Conservation (phyloP, 1,140 invertebrate species). For the Brachystomella parvula region DNA sequence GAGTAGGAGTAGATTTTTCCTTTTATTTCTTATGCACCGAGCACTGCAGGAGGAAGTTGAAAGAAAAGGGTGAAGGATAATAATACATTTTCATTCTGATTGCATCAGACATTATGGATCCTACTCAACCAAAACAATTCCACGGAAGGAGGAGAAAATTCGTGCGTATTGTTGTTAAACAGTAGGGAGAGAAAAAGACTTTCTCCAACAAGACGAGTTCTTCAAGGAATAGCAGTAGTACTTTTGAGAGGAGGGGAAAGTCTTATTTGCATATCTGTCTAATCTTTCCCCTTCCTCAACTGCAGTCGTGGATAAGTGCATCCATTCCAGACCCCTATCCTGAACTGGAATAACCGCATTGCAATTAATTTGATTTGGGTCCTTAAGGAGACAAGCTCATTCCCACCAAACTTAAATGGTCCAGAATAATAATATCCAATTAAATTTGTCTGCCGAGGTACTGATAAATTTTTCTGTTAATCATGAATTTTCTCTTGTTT, state of each 20-base stretch:
- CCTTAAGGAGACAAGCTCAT: too few relatives aligned
- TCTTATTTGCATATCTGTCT: not conserved
- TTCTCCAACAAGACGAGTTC: too few relatives aligned
- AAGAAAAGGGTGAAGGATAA: not conserved
- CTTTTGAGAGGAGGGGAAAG: not conserved
- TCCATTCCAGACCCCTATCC: too few relatives aligned
- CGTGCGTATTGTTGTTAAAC: not conserved
- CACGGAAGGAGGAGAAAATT: not conserved
- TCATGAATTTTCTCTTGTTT: too few relatives aligned
- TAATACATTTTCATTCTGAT: conserved; percentile 5
- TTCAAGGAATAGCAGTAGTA: too few relatives aligned
- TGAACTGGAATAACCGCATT: too few relatives aligned
- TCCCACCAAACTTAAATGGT: too few relatives aligned
- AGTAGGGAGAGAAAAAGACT: not conserved
- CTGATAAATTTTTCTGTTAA: too few relatives aligned
- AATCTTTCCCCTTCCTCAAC: not conserved
- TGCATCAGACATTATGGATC: not conserved
- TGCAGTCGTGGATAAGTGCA: not conserved
- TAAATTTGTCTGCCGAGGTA: too few relatives aligned
- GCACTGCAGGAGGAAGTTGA: not conserved
- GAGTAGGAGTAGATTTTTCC: not conserved
- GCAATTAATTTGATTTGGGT: too few relatives aligned
- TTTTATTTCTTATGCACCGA: conserved; percentile 4
- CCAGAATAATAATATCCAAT: too few relatives aligned
- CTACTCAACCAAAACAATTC: not conserved